These are phyloP conservation scores for Dicaeum eximium DNA, from an alignment of 2,113 vertebrate species.

Conservation along the genomic window DNA sequence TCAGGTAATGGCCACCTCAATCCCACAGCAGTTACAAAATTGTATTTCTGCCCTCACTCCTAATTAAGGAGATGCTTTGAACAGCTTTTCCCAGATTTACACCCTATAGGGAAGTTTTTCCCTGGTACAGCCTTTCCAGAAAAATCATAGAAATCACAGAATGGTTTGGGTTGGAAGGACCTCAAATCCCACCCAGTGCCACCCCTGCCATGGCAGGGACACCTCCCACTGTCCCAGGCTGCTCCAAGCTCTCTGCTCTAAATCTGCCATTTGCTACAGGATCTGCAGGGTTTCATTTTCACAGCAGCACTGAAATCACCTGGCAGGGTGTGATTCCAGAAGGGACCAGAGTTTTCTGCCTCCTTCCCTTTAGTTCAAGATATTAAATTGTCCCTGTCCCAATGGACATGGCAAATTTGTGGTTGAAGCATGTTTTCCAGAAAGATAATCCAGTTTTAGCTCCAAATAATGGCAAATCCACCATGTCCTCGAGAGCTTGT, in stretches of 20 bases:
- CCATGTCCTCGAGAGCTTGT: not conserved
- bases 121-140: not conserved
- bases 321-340: not conserved
- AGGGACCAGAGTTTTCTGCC: not conserved
- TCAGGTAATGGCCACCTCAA: slow-evolving; percentile 63
- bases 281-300: not conserved
- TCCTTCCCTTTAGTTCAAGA: not conserved
- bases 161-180: not conserved
- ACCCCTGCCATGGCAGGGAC: not conserved
- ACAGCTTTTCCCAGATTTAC: not conserved
- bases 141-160: rapidly evolving
- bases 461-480: not conserved
- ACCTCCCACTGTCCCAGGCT: not conserved
- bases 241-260: not conserved
- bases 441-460: not conserved
- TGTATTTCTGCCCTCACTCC: not conserved
- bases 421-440: not conserved
- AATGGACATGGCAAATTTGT: not conserved
- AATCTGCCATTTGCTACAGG: not conserved
- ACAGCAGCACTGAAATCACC: not conserved
- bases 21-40: rapidly evolving
- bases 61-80: not conserved
- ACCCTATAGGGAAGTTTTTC: rapidly evolving
- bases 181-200: not conserved
- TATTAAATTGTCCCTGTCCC: not conserved